These are phyloP conservation scores for Palythoa grandiflora DNA, from an alignment of 92 coral and sea anemone genomes.

Conservation along the genomic window DNA sequence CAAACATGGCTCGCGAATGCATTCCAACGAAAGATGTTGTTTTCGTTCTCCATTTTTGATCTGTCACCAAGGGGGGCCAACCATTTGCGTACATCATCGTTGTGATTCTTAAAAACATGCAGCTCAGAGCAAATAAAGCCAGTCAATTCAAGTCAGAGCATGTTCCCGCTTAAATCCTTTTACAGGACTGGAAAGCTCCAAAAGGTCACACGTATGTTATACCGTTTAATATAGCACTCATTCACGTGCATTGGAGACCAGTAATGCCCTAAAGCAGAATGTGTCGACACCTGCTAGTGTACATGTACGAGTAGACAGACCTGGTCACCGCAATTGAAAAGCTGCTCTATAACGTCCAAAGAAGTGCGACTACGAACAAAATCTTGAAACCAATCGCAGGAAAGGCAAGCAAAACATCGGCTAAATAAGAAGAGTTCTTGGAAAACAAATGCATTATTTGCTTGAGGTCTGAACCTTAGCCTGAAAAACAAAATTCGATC, in stretches of 20 bases:
- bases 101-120: conserved; percentile 19
- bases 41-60: conserved; percentile 19
- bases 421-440: background rate
- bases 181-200: background rate
- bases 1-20: conserved; percentile 6
- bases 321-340: background rate
- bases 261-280: conserved; percentile 14
- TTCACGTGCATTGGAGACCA: background rate
- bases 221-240: background rate
- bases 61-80: conserved; percentile 1
- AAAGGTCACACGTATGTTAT: conserved; percentile 43
- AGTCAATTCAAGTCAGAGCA: conserved; percentile 19
- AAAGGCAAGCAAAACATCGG: background rate
- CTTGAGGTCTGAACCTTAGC: background rate
- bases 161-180: background rate
- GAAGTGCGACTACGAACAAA: background rate
- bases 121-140: conserved; percentile 21
- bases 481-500: background rate
- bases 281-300: conserved; percentile 8
- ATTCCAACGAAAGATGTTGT: conserved; percentile 26
- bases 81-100: background rate
- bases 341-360: background rate
- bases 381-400: background rate
- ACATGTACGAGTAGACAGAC: background rate
- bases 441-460: background rate